Base-by-base conservation (phyloP, 2,113 vertebrate species). In the Nanorana parkeri region DNA sequence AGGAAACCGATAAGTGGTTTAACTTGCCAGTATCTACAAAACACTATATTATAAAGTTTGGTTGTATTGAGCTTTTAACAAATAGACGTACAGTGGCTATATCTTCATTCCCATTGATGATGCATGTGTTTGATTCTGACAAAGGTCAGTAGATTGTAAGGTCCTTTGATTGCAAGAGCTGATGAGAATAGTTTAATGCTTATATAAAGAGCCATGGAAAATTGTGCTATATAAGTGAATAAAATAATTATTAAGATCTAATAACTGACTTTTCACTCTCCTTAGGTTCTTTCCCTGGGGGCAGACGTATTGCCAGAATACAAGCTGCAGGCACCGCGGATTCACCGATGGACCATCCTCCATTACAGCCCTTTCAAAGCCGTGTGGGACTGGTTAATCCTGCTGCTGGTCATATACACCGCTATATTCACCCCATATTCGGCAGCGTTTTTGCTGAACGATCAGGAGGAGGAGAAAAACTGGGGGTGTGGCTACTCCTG, bases 341-440 rank as follows among this genome's bases (percentile, higher is more conserved):
- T 99, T 88, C 97, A 99, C 91, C 95, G 94, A 71, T 98, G 97
- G 93, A 99, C 97, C 87, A 96, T 99, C 90, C 93, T 99, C 68
- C 97, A 99, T 92, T 99, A 99, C 89, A 99, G 97, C 87, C 98
- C 98, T 65, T 99, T 99, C 93, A 99, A 99, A 91, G 97, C 98
- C 0, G 95, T 99, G 67, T 99, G 98, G 98, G 98, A 99, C 92
- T 99, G 98, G 98, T 90, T 99, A 68, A 99, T 99, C 89, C 93
- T 99, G 26, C 94, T 99, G 87, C 92, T 99, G 87, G 97, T 99
- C 89, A 98, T 99, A 91, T 99, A 99, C 92, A 99, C 98, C 0
- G 98, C 98, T 0, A 88, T 99, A 85, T 99, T 99, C 93, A 99
- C 98, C 0, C 98, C 98, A 0, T 99, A 99, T 89, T 98, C 97